These are phyloP conservation scores for Alaudala cheleensis DNA, from an alignment of 2,113 vertebrate species.

Conservation along the genomic window DNA sequence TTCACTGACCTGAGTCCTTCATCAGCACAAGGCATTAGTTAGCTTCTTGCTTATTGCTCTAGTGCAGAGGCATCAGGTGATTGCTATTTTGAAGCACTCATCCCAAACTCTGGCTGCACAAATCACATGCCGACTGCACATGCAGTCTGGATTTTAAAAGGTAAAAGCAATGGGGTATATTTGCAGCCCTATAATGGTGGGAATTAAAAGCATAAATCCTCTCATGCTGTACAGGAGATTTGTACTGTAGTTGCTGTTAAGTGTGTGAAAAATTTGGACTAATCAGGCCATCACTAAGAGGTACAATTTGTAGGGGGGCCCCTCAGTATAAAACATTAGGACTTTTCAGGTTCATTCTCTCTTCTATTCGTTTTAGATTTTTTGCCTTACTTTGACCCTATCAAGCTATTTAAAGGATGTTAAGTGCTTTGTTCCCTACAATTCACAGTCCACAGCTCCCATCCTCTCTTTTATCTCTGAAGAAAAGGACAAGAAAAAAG, in stretches of 20 bases:
- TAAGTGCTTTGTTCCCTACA: conserved; percentile 33
- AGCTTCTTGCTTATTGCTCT: not conserved
- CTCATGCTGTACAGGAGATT: not conserved
- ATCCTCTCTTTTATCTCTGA: conserved; percentile 41
- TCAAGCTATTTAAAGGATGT: conserved; percentile 49
- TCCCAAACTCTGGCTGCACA: not conserved
- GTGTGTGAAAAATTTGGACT: conserved; percentile 4
- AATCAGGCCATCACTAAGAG: conserved; percentile 27
- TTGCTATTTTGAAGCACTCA: not conserved
- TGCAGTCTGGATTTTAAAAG: not conserved
- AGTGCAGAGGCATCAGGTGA: not conserved
- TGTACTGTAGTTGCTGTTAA: not conserved
- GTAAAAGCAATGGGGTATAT: not conserved
- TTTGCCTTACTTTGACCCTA: conserved; percentile 40
- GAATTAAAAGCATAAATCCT: conserved; percentile 41
- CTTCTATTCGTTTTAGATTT: not conserved
- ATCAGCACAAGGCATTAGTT: not conserved
- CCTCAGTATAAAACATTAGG: not conserved
- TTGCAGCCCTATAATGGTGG: not conserved
- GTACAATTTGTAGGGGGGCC: not conserved
- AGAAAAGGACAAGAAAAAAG: conserved; percentile 23
- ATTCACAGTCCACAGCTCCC: conserved; percentile 4
- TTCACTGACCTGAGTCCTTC: not conserved
- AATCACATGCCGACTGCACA: not conserved
- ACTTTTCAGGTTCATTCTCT: not conserved